Evolutionary conservation across 2,797 vertebrate genomes (phyloP).

Genomic region (Pelodytes ibericus): DNA sequence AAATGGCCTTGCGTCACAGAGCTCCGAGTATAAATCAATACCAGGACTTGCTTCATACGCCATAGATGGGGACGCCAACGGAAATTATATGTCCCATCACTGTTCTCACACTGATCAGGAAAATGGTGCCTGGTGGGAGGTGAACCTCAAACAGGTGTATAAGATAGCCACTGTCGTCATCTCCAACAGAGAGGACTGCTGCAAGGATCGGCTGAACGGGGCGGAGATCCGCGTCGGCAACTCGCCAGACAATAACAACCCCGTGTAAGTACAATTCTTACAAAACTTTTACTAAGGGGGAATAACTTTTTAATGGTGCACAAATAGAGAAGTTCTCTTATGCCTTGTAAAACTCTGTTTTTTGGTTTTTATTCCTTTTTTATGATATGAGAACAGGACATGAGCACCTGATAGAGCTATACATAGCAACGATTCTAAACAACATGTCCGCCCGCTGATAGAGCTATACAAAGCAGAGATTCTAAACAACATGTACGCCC

Average conservation of each 20-base stretch:
- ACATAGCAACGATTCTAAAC: no score
- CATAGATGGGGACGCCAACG: neutral
- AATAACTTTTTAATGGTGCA: no score
- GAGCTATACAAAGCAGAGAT: no score
- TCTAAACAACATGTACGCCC: no score
- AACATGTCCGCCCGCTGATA: no score
- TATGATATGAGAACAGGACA: no score
- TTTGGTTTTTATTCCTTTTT: no score
- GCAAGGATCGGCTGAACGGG: neutral
- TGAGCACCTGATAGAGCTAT: no score
- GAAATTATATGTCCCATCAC: neutral
- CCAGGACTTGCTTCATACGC: no score
- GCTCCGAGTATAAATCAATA: no score
- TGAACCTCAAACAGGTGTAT: neutral
- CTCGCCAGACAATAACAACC: neutral
- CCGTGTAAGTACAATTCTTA: neutral
- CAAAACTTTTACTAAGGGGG: no score
- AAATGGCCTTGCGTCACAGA: neutral
- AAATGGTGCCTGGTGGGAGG: neutral
- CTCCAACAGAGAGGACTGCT: neutral
- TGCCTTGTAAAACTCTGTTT: neutral
- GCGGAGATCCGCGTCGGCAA: neutral
- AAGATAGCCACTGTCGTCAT: neutral
- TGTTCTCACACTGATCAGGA: neutral
- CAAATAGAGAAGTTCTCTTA: no score